Percentiles rank a stretch among this genome's conserved stretches.
Conservation (phyloP, 2,888 invertebrate species). For the Cataglyphis altisquamis region DNA sequence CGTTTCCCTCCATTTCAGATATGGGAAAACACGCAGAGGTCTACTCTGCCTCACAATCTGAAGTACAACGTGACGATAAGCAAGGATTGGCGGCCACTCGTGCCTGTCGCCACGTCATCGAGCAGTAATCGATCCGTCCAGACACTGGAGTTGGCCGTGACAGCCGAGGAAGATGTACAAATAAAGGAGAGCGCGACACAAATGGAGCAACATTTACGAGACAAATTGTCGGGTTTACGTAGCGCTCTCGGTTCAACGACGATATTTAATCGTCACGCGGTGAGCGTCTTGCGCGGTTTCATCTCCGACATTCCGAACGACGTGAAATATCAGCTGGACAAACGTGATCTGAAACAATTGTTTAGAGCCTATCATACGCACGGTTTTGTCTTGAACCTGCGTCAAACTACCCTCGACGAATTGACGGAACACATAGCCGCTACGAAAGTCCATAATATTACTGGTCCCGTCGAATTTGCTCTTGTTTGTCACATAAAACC, state of each 20-base stretch:
- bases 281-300: conserved; percentile 78
- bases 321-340: conserved; percentile 77
- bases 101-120: conserved; percentile 59
- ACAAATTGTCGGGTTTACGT: conserved; percentile 81
- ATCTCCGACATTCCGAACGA: conserved; percentile 73
- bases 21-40: conserved; percentile 83
- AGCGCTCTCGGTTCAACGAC: conserved; percentile 79
- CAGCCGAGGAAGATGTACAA: conserved; percentile 70
- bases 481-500: conserved; percentile 80
- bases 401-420: conserved; percentile 77
- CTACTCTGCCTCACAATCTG: conserved; percentile 78
- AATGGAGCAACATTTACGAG: conserved; percentile 80
- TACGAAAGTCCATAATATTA: conserved; percentile 81
- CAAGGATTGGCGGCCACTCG: conserved; percentile 82
- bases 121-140: conserved; percentile 75
- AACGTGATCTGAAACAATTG: conserved; percentile 81
- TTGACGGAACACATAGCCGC: conserved; percentile 79
- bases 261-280: conserved; percentile 83
- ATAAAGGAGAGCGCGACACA: conserved; percentile 70
- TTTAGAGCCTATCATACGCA: conserved; percentile 83
- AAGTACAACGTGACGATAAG: conserved; percentile 79
- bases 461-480: conserved; percentile 83
- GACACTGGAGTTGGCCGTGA: conserved; percentile 75
- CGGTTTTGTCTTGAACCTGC: conserved; percentile 82
- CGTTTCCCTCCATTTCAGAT: conserved; percentile 73